phyloP scores from a whole-genome alignment of 2,888 invertebrate genomes.

The Nomada flava region DNA sequence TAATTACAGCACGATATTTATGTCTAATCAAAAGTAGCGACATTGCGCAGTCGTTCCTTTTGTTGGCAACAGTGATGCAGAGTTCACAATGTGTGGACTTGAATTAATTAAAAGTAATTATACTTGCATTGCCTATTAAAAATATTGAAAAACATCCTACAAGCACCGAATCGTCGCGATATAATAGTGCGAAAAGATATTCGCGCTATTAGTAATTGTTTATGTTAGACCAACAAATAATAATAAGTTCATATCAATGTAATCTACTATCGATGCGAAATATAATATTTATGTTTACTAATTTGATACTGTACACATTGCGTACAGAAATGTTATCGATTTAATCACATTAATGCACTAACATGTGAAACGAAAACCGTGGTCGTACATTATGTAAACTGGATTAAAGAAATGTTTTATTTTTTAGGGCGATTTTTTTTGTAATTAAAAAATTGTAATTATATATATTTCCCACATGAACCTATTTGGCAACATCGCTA shows the following conservation, averaged over 20 bases:
- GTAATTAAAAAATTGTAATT: conserved; percentile 9
- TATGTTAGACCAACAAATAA: background rate
- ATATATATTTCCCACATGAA: conserved; percentile 21
- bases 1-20: conserved; percentile 25
- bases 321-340: background rate
- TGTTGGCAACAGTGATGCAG: conserved; percentile 48
- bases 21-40: conserved; percentile 20
- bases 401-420: background rate
- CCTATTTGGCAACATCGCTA: conserved; percentile 68
- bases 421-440: background rate
- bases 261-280: background rate
- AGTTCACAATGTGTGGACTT: background rate
- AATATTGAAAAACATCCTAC: background rate
- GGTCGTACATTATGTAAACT: background rate
- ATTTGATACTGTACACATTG: background rate
- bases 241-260: background rate
- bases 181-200: no score
- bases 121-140: background rate
- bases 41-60: conserved; percentile 4
- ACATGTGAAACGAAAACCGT: background rate
- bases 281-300: background rate
- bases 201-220: no score
- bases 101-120: background rate
- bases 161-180: no score
- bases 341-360: background rate